These are phyloP conservation scores for Paracyclopina nana DNA, from an alignment of 1,140 invertebrate species.

Conservation along the genomic window DNA sequence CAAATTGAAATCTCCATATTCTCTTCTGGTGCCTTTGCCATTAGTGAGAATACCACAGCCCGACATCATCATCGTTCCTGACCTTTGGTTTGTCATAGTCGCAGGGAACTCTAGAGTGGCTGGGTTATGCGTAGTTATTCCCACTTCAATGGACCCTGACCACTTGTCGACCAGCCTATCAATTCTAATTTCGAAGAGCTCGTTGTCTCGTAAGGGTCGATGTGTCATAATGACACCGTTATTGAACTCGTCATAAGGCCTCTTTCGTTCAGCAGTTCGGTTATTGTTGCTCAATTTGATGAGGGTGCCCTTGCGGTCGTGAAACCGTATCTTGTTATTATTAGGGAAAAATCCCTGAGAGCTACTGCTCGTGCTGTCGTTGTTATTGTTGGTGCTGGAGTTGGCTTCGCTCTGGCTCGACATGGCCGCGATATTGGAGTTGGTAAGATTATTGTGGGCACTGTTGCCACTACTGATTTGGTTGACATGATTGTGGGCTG, in stretches of 20 bases:
- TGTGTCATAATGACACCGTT: constrained; percentile 83
- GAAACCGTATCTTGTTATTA: constrained; percentile 46
- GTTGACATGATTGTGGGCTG: not conserved
- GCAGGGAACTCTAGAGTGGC: constrained; percentile 70
- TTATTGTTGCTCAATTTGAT: constrained; percentile 67
- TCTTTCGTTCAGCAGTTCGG: constrained; percentile 57
- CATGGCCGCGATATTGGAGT: not conserved
- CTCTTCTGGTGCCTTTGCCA: constrained; percentile 70
- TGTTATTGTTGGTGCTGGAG: not conserved
- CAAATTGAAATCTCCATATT: constrained; percentile 83
- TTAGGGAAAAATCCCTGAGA: not conserved
- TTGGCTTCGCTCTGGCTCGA: too few species aligned
- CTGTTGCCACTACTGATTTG: not conserved
- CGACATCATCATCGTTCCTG: constrained; percentile 91
- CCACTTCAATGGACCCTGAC: constrained; percentile 82
- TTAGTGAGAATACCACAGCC: constrained; percentile 83
- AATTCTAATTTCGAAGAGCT: constrained; percentile 79
- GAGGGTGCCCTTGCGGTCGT: constrained; percentile 61
- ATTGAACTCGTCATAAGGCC: constrained; percentile 82
- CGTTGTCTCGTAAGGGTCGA: constrained; percentile 59
- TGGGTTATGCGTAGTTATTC: constrained; percentile 81
- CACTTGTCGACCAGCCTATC: constrained; percentile 76
- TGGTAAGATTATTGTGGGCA: constrained; percentile 7
- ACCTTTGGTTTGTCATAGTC: constrained; percentile 91
- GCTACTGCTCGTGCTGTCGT: not conserved